Conservation (phyloP, 2,797 vertebrate genomes). For the Lindbergichthys nudifrons region DNA sequence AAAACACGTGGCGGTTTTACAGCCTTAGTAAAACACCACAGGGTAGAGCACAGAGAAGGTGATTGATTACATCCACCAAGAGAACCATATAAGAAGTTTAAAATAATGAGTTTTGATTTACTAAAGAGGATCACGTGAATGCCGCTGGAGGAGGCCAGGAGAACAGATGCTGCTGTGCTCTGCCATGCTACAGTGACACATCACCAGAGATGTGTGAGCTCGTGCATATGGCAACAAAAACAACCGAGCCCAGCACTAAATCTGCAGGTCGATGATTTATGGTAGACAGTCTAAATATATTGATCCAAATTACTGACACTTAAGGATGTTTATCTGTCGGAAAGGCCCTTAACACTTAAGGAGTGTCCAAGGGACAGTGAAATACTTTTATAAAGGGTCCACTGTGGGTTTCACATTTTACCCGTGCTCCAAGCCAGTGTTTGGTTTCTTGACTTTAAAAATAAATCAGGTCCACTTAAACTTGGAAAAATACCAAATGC, state of each 20-base stretch:
- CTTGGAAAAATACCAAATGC: neutral
- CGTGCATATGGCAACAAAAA: conserved; percentile 25
- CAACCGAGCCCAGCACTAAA: conserved; percentile 12
- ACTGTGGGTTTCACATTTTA: neutral
- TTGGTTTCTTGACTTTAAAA: neutral
- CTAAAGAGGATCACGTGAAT: conserved; percentile 20
- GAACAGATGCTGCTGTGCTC: conserved; percentile 44
- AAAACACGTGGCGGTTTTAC: neutral
- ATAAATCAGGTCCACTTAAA: neutral
- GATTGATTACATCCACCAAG: conserved; percentile 12
- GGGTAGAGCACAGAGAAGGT: neutral
- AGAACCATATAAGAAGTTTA: conserved; percentile 7
- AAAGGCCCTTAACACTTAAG: neutral
- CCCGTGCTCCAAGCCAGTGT: neutral
- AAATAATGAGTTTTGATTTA: conserved; percentile 29
- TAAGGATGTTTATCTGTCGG: neutral
- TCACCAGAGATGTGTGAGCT: conserved; percentile 32
- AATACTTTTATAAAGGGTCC: neutral
- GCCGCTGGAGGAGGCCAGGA: conserved; percentile 5
- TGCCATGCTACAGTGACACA: conserved; percentile 38
- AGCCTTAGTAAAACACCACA: conserved; percentile 13
- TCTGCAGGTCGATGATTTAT: conserved; percentile 9
- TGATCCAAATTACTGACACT: conserved; percentile 15
- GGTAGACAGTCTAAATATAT: conserved; percentile 11
- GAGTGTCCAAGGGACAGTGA: neutral